phyloP scores from a whole-genome alignment of 2,113 vertebrate genomes.

The Amphiprion percula region DNA sequence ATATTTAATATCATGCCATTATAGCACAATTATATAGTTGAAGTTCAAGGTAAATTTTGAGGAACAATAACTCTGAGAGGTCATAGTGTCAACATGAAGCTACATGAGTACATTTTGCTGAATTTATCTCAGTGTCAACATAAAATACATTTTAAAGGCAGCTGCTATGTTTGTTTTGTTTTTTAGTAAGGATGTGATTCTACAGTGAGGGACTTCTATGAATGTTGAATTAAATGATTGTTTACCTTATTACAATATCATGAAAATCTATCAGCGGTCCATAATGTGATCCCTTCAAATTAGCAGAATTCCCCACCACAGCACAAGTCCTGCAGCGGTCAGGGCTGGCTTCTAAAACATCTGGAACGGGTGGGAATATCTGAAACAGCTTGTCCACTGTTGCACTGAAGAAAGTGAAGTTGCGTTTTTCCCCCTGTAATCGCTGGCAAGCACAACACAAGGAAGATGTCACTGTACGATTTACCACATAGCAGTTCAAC shows the following conservation, averaged over 20 bases:
- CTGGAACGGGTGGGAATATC: slow-evolving; percentile 80
- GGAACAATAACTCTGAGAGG: no score
- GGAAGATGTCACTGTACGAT: neutral
- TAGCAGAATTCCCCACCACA: slow-evolving; percentile 91
- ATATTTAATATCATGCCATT: no score
- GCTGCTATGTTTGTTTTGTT: no score
- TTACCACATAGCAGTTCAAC: no score
- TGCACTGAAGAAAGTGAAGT: slow-evolving; percentile 72
- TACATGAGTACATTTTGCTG: no score
- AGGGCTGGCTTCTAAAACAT: slow-evolving; percentile 61
- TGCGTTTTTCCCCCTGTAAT: slow-evolving; percentile 80
- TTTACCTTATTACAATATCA: slow-evolving; percentile 88
- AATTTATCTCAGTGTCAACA: no score
- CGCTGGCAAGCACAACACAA: slow-evolving; percentile 14
- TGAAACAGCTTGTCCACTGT: slow-evolving; percentile 83
- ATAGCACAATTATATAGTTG: no score
- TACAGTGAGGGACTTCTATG: neutral
- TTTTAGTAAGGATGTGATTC: no score
- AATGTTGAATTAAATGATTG: neutral
- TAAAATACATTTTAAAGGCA: no score
- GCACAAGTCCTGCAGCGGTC: slow-evolving; percentile 86
- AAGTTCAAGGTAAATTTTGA: no score
- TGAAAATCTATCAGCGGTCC: slow-evolving; percentile 87
- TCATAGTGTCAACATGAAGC: no score
- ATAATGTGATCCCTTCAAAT: slow-evolving; percentile 85